Evolutionary conservation across 2,113 vertebrate genomes (phyloP).

Genomic region (Paramisgurnus dabryanus): DNA sequence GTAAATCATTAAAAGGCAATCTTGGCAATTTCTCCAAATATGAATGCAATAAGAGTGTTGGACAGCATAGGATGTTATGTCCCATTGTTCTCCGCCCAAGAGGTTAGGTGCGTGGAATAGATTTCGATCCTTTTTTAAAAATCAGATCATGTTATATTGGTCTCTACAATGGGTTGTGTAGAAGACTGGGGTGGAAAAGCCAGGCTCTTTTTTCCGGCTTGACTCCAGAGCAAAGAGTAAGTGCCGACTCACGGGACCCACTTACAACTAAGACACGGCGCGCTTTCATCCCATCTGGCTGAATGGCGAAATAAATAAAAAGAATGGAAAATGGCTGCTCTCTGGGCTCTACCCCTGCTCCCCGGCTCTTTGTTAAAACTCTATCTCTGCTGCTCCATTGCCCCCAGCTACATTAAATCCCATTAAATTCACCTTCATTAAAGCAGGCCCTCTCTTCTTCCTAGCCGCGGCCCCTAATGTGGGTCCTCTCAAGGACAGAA

Average conservation of each 20-base stretch:
- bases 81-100: conserved; percentile 32
- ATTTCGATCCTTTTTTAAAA: conserved; percentile 39
- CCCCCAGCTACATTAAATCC: conserved; percentile 85
- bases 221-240: conserved; percentile 61
- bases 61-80: neutral
- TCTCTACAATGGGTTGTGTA: conserved; percentile 52
- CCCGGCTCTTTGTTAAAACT: conserved; percentile 83
- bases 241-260: conserved; percentile 69
- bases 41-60: neutral
- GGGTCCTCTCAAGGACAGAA: conserved; percentile 80
- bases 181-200: conserved; percentile 56
- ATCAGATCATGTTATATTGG: conserved; percentile 52
- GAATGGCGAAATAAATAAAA: conserved; percentile 80
- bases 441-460: conserved; percentile 74
- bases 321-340: conserved; percentile 76
- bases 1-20: conserved; percentile 30
- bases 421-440: conserved; percentile 87
- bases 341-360: conserved; percentile 75
- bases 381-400: conserved; percentile 81
- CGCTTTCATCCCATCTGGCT: conserved; percentile 69
- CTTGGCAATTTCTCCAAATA: neutral
- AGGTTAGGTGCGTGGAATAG: conserved; percentile 42
- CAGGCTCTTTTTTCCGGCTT: conserved; percentile 55
- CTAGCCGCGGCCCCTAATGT: conserved; percentile 70
- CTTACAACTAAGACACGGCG: conserved; percentile 66